Evolutionary conservation across 2,113 vertebrate genomes (phyloP).

Genomic region (Hippocampus mohnikei): DNA sequence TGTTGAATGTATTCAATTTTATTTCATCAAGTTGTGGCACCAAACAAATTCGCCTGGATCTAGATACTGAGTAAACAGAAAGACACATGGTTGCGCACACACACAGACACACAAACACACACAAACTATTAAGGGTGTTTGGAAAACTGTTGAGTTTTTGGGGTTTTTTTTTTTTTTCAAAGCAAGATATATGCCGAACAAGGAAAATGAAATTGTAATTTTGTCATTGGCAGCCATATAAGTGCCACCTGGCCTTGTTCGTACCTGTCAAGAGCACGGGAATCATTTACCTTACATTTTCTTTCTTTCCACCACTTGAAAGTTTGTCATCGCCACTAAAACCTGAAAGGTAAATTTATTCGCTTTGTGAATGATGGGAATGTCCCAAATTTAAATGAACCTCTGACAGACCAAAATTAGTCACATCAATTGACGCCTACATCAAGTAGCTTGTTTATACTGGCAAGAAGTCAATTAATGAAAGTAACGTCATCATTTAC

Average conservation of each 20-base stretch:
- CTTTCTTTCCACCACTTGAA: conserved; percentile 22
- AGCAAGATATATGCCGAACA: neutral
- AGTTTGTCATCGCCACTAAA: conserved; percentile 15
- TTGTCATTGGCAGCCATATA: neutral
- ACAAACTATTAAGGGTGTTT: too few species aligned
- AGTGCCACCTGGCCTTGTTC: neutral
- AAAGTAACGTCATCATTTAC: conserved; percentile 58
- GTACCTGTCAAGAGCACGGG: neutral
- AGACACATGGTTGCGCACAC: too few species aligned
- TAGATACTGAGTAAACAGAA: too few species aligned
- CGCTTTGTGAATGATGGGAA: conserved; percentile 59
- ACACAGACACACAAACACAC: too few species aligned
- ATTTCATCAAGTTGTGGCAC: too few species aligned
- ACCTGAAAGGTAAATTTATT: conserved; percentile 27
- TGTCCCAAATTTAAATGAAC: conserved; percentile 59
- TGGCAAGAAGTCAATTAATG: conserved; percentile 50
- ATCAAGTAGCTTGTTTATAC: conserved; percentile 11
- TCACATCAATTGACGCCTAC: conserved; percentile 8
- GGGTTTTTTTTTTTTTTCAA: neutral
- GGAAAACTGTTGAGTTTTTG: neutral
- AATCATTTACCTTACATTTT: neutral
- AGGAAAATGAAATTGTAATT: neutral
- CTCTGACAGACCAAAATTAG: conserved; percentile 38
- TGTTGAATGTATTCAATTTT: too few species aligned
- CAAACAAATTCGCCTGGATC: too few species aligned